Percentiles rank a stretch among this genome's conserved stretches.
These are phyloP conservation scores for Microtus richardsoni DNA, from an alignment of 2,113 vertebrate species.

Conservation along the genomic window DNA sequence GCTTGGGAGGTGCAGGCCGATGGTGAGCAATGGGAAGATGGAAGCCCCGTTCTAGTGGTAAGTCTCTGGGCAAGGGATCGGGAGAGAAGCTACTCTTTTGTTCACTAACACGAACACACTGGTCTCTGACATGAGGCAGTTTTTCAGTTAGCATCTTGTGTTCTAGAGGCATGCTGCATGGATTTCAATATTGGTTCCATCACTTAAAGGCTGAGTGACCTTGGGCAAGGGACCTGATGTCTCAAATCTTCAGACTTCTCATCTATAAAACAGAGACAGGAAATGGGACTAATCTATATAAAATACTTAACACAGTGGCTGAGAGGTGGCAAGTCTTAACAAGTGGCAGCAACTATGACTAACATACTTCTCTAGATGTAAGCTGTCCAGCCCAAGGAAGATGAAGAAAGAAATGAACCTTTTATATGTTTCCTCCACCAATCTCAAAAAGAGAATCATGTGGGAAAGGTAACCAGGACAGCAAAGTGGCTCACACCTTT, in stretches of 20 bases:
- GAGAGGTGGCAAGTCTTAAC: neutral
- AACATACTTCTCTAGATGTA: neutral
- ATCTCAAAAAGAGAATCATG: neutral
- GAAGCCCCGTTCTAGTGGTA: fast-evolving
- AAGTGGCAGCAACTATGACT: neutral
- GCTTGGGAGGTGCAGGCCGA: neutral
- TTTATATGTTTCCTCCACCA: neutral
- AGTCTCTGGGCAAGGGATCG: neutral
- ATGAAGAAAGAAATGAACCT: neutral
- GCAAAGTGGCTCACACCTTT: neutral
- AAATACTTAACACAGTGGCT: neutral
- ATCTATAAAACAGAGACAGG: neutral
- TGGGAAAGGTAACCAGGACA: neutral
- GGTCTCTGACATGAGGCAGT: neutral
- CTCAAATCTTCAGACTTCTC: neutral
- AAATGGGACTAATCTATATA: neutral
- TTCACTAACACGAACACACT: neutral
- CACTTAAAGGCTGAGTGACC: constrained; percentile 11
- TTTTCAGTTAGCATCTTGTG: neutral
- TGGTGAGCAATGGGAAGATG: neutral
- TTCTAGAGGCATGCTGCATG: neutral
- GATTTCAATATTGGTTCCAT: neutral
- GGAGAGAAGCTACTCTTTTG: neutral
- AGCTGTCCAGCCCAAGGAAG: neutral
- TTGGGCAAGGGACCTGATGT: neutral